Evolutionary conservation across 1,140 invertebrate genomes (phyloP), one percentile per base, ranked within the genome.

Genomic region (Pissodes strobi): DNA sequence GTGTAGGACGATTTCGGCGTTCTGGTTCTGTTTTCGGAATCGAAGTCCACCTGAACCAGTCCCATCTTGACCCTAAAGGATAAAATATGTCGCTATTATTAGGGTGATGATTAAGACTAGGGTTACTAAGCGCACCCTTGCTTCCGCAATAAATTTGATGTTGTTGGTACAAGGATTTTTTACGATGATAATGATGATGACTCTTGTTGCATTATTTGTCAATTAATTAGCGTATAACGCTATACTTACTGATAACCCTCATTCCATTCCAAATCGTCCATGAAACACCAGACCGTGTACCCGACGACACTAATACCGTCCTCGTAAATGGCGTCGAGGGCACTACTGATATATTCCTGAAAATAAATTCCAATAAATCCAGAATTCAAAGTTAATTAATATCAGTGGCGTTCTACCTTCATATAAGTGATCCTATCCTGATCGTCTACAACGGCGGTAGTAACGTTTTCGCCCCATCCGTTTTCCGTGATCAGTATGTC

Each of bases 191-290:
- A n/a, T n/a, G n/a, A n/a, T n/a, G n/a, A n/a, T n/a, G n/a, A n/a
- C n/a, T n/a, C n/a, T n/a, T n/a, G n/a, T n/a, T n/a, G n/a, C n/a
- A n/a, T n/a, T n/a, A n/a, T n/a, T n/a, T n/a, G n/a, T n/a, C n/a
- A n/a, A n/a, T n/a, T n/a, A n/a, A n/a, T n/a, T n/a, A n/a, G n/a
- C n/a, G n/a, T n/a, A n/a, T n/a, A n/a, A n/a, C n/a, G n/a, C n/a
- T n/a, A n/a, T 12, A 61, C 64, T 67, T 63, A 74, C 79, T 68
- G 76, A 66, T 81, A 76, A 45, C 80, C 82, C 34, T 74, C 74
- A 22, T 72, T 73, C 85, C 86, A 87, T 74, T 88, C 86, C 67
- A 86, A 86, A 70, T 87, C 87, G 66, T 89, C 87, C 76, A 87
- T 79, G 2, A 88, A 71, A 10, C 82, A 82, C 87, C 87, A 89